Evolutionary conservation across 1,140 invertebrate species (phyloP).

Genomic region (Tetramorium parvispinum): DNA sequence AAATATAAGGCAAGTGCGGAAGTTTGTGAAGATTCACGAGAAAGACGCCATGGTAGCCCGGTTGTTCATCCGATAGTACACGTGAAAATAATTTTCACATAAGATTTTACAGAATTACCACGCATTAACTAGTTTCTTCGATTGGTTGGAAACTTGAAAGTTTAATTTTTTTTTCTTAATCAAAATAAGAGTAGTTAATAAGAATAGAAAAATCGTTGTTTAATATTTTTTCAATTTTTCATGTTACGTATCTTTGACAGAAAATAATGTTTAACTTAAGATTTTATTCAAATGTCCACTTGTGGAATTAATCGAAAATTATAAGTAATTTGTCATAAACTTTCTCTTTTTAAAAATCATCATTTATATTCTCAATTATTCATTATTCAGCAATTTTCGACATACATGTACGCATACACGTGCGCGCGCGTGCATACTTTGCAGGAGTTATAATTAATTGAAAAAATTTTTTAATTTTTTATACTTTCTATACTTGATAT

Average conservation of each 20-base stretch:
- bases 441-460: not conserved
- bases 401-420: not conserved
- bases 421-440: not conserved
- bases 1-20: not conserved
- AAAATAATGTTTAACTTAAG: not conserved
- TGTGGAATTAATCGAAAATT: not conserved
- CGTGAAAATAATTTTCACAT: not conserved
- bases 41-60: not conserved
- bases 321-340: not conserved
- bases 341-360: constrained; percentile 6
- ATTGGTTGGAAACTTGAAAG: not conserved
- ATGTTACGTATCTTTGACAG: not conserved
- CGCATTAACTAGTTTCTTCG: not conserved
- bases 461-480: not conserved
- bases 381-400: not conserved
- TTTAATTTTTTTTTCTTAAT: not conserved
- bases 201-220: not conserved
- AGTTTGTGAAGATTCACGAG: constrained; percentile 1
- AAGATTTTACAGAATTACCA: not conserved
- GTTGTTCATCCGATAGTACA: not conserved
- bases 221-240: not conserved
- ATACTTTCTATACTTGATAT: not conserved
- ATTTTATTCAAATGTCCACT: not conserved
- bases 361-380: not conserved
- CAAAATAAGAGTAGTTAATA: not conserved